Evolutionary conservation across 2,797 vertebrate species (phyloP), one percentile per base, ranked within the genome.

Genomic region (Pygocentrus nattereri): DNA sequence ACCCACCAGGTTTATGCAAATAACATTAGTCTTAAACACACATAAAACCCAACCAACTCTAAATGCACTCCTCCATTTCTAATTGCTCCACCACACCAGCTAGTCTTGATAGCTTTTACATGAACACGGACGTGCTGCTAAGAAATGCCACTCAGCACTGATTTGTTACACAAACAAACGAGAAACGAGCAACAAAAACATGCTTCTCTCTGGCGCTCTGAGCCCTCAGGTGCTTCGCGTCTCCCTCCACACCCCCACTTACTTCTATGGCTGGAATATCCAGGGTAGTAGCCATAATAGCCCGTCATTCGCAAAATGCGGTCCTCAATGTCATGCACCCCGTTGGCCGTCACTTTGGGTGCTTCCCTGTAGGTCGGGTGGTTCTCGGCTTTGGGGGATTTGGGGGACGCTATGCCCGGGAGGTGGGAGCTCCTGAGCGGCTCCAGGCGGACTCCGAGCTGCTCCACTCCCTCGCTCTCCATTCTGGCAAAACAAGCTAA

Each of bases 251-350:
- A 27, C 31, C 68, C 31, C 61, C 69, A 94, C 97, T 99, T 95
- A 99, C 97, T 97, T 97, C 94, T 98, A 84, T 98, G 97, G 90
- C 96, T 97, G 92, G 97, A 97, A 93, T 98, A 98, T 58, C 97
- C 97, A 21, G 97, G 97, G 89, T 98, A 98, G 90, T 99, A 99
- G 88, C 98, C 97, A 90, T 99, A 99, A 95, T 98, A 99, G 88
- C 97, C 98, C 49, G 97, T 99, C 93, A 99, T 99, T 90, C 97
- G 95, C 90, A 99, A 91, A 87, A 99, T 99, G 82, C 98, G 92
- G 93, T 99, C 96, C 91, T 99, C 97, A 86, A 99, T 99, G 92
- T 97, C 97, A 90, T 96, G 96, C 91, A 99, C 94, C 76, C 97
- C 97, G 91, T 98, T 99, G 93, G 94, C 95, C 67, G 97, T 95